Conservation (phyloP, 2,888 invertebrate species). For the Venusia cambrica region DNA sequence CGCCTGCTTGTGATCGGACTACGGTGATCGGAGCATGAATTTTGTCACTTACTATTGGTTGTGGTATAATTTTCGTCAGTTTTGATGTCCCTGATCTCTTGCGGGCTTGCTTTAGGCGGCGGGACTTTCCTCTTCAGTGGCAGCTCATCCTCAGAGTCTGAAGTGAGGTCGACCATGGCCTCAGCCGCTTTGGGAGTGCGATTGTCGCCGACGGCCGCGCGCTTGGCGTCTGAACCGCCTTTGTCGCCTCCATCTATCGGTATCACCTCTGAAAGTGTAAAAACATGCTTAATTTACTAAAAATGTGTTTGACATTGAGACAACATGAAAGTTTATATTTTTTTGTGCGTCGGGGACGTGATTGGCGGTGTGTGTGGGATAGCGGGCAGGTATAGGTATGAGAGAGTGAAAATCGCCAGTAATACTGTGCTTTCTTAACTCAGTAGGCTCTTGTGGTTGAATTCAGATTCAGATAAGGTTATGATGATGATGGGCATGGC, state of each 20-base stretch:
- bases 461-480: no score
- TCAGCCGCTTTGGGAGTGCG: slow-evolving; percentile 62
- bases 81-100: slow-evolving; percentile 48
- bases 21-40: no score
- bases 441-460: no score
- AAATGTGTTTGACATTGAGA: no score
- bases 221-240: slow-evolving; percentile 43
- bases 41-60: slow-evolving; percentile 46
- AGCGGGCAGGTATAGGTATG: no score
- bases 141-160: slow-evolving; percentile 87
- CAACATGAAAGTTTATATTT: no score
- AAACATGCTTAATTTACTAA: slow-evolving; percentile 10
- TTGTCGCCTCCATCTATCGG: slow-evolving; percentile 58
- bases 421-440: no score
- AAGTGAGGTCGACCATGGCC: slow-evolving; percentile 85
- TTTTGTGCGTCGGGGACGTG: no score
- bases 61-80: slow-evolving; percentile 66
- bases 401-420: no score
- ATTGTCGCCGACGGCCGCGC: slow-evolving; percentile 62
- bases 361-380: no score
- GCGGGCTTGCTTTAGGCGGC: slow-evolving; percentile 63
- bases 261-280: slow-evolving; percentile 60
- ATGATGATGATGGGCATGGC: no score
- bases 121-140: slow-evolving; percentile 82
- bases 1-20: no score